These are phyloP conservation scores for Cryptus viduatorius DNA, from an alignment of 2,888 invertebrate genomes.

Conservation along the genomic window DNA sequence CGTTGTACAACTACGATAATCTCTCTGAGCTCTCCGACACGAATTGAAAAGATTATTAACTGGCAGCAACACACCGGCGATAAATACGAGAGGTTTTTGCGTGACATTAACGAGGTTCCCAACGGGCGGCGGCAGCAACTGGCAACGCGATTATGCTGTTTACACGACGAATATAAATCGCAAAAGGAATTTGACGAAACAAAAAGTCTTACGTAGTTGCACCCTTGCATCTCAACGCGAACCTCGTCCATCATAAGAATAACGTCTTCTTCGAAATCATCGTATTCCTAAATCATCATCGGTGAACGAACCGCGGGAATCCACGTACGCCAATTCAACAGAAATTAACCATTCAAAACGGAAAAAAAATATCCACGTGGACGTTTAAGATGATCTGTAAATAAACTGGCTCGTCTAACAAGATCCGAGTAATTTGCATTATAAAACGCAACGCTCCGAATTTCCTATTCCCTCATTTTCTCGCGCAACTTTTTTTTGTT, in stretches of 20 bases:
- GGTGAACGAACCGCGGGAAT: slow-evolving; percentile 54
- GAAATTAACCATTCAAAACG: slow-evolving; percentile 42
- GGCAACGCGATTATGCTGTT: slow-evolving; percentile 1
- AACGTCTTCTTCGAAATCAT: slow-evolving; percentile 83
- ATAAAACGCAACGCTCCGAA: background rate
- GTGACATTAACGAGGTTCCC: background rate
- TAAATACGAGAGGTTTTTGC: slow-evolving; percentile 18
- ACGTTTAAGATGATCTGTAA: background rate
- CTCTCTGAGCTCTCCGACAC: slow-evolving; percentile 33
- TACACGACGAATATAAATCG: slow-evolving; percentile 6
- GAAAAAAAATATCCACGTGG: background rate
- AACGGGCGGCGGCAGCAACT: background rate
- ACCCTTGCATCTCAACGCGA: slow-evolving; percentile 81
- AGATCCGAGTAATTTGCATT: slow-evolving; percentile 5
- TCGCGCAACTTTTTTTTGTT: slow-evolving; percentile 42
- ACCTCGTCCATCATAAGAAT: slow-evolving; percentile 82
- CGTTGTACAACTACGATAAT: slow-evolving; percentile 45
- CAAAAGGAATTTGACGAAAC: background rate
- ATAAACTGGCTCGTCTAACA: background rate
- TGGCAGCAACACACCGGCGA: slow-evolving; percentile 16
- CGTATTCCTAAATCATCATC: slow-evolving; percentile 79
- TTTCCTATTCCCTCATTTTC: slow-evolving; percentile 2
- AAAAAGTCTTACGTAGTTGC: slow-evolving; percentile 81
- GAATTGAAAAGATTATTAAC: slow-evolving; percentile 21
- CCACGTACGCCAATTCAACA: slow-evolving; percentile 50